Conservation (phyloP, 2,888 invertebrate species). For the Caenorhabditis imperialis region DNA sequence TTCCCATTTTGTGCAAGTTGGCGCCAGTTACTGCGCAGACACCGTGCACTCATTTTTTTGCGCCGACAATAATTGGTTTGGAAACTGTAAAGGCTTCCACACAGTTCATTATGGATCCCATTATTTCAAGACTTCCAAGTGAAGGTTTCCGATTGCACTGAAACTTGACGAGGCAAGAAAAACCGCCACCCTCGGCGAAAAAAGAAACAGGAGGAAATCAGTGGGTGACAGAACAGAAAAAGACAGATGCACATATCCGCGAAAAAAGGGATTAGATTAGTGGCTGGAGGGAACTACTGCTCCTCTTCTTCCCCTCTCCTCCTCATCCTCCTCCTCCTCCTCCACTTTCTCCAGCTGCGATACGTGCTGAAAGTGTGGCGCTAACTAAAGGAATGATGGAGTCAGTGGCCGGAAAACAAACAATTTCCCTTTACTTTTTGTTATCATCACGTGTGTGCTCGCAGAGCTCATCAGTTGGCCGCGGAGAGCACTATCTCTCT, state of each 20-base stretch:
- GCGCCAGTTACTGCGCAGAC: no score
- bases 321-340: not conserved
- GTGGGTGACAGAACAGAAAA: not conserved
- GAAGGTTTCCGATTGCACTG: no score
- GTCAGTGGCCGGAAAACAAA: constrained; percentile 10
- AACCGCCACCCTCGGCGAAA: no score
- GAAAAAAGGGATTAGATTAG: not conserved
- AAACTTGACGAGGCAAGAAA: no score
- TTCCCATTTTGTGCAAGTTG: no score
- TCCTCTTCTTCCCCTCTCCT: not conserved
- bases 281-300: not conserved
- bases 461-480: no score
- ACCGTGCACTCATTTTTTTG: no score
- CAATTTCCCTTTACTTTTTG: constrained; percentile 15
- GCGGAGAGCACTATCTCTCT: constrained; percentile 8
- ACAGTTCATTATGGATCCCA: no score
- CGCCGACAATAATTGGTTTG: no score
- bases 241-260: not conserved
- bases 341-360: constrained; percentile 12
- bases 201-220: not conserved
- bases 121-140: no score
- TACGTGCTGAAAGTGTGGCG: constrained; percentile 1
- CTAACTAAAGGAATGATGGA: not conserved
- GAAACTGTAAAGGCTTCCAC: no score
- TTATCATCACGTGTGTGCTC: constrained; percentile 9